Evolutionary conservation across 2,113 vertebrate genomes (phyloP).

Genomic region (Pseudorectes ferrugineus): DNA sequence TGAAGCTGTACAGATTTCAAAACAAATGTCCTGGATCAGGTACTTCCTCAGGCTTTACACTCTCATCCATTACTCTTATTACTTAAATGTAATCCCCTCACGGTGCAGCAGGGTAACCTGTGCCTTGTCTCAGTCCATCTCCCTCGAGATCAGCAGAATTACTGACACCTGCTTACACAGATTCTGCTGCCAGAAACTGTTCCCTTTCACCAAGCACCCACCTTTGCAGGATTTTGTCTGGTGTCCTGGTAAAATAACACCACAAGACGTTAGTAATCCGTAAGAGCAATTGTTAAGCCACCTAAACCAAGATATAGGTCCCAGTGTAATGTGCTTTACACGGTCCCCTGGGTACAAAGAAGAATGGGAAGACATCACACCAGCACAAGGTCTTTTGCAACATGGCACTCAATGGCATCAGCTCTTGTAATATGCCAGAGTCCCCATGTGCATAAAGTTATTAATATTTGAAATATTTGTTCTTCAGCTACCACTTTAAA

Average conservation of each 20-base stretch:
- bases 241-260: neutral
- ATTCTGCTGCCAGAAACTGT: no score
- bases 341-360: accelerated
- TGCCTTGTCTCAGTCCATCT: neutral
- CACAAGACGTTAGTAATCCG: accelerated
- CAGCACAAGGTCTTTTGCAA: neutral
- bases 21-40: neutral
- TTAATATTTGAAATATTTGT: neutral
- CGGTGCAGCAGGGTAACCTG: accelerated
- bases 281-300: neutral
- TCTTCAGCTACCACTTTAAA: neutral
- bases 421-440: neutral
- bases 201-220: accelerated
- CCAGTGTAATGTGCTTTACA: accelerated
- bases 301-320: neutral
- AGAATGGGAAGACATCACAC: no score
- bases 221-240: neutral
- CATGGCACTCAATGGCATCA: accelerated
- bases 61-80: neutral
- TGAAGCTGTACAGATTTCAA: neutral
- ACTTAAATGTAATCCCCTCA: neutral
- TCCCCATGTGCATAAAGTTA: neutral
- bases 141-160: neutral
- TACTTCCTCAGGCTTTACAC: neutral
- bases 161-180: accelerated